These are phyloP conservation scores for Tenthredo distinguenda DNA, from an alignment of 2,888 invertebrate species.

Conservation along the genomic window DNA sequence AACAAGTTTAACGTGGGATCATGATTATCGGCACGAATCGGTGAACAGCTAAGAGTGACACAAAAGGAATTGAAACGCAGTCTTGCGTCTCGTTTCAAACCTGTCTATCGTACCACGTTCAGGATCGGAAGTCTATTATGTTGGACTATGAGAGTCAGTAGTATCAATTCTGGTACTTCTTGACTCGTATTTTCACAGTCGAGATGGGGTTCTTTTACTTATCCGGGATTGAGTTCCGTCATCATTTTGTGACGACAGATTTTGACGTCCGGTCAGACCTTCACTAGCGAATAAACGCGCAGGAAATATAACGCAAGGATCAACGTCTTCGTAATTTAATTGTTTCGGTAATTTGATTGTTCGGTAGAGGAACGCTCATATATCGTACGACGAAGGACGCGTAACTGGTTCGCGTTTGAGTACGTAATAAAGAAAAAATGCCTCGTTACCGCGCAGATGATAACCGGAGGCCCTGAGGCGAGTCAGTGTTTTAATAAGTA, in stretches of 20 bases:
- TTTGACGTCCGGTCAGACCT: background rate
- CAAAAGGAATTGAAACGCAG: too few relatives aligned
- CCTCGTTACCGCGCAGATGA: conserved; percentile 9
- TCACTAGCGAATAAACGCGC: background rate
- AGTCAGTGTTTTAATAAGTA: background rate
- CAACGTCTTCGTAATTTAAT: too few relatives aligned
- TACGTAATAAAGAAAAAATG: background rate
- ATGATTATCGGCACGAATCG: background rate
- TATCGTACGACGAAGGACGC: background rate
- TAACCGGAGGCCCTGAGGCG: background rate
- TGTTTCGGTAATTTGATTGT: conserved; percentile 18
- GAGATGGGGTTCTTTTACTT: background rate
- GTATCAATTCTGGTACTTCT: background rate
- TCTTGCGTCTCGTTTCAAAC: too few relatives aligned
- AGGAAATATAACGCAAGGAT: background rate
- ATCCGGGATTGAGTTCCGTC: background rate
- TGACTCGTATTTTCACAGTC: background rate
- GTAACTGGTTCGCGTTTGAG: background rate
- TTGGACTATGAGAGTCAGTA: too few relatives aligned
- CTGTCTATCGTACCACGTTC: too few relatives aligned
- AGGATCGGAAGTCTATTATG: too few relatives aligned
- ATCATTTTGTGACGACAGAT: background rate
- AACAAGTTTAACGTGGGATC: background rate
- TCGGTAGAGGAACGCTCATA: background rate
- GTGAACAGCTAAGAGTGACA: background rate